phyloP scores from a whole-genome alignment of 1,140 invertebrate species.

The Drosophila melanogaster region Release_6_plus_ISO1_MT NT_033779.5:4932501-4933000 shows the following conservation, averaged over 20 bases:
- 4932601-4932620: conserved; percentile 11
- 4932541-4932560: conserved; percentile 41
- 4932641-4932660: conserved; percentile 46
- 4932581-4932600: conserved; percentile 7
- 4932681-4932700: conserved; percentile 21
- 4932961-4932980: conserved; percentile 13
- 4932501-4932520: conserved; percentile 38
- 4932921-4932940: conserved; percentile 25
- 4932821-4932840: background rate
- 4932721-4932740: conserved; percentile 12
- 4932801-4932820: background rate
- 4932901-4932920: conserved; percentile 1
- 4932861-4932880: background rate
- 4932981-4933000: conserved; percentile 5
- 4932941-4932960: conserved; percentile 13
- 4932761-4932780: no score
- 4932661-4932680: conserved; percentile 39
- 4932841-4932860: background rate
- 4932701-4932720: background rate
- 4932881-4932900: background rate
- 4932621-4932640: conserved; percentile 44
- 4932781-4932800: background rate
- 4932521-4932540: conserved; percentile 49
- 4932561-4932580: conserved; percentile 21
- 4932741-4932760: background rate